Evolutionary conservation across 1,140 invertebrate genomes (phyloP), one percentile per base, ranked within the genome.

Genomic region (Bicyclus anynana): DNA sequence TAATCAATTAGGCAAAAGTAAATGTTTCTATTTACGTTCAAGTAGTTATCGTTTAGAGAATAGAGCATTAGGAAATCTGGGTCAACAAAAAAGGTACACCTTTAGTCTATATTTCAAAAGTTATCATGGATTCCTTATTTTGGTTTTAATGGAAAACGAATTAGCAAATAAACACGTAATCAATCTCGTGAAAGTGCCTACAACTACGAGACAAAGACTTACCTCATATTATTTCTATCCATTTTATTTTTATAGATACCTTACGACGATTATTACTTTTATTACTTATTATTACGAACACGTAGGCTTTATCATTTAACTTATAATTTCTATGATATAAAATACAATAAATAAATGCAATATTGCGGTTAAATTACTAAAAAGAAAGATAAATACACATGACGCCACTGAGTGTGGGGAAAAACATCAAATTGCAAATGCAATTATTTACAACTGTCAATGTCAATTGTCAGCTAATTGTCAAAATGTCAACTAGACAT

Each of bases 201-300:
- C 9, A 33, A 33, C 29, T 33, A 78, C 71, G 74, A 69, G 47
- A 77, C 53, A 72, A 76, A 69, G 66, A 58, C 69, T 71, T 71
- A 81, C 80, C 78, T 81, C 74, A 81, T 77, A 84, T 84, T 81
- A 82, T 84, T 83, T 69, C 80, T 81, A 67, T 84, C 79, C 79
- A 81, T 84, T 60, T 61, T 69, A 50, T 55, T 55, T 56, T 62
- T 65, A n/a, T n/a, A 56, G 40, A 64, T 63, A 73, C 56, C 44
- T 53, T 58, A 57, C 53, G 33, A 51, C 37, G 18, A 40, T 29
- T 27, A 33, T 35, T 54, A 59, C 51, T 55, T 50, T 62, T 53
- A 60, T n/a, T 64, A 63, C 57, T 67, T 54, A 54, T 13, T 48
- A 48, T 13, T 57, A 62, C 37, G 57, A 57, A 53, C 26, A 62